Evolutionary conservation across 2,113 vertebrate genomes (phyloP), one percentile per base, ranked within the genome.

Genomic region (Pithys albifrons): DNA sequence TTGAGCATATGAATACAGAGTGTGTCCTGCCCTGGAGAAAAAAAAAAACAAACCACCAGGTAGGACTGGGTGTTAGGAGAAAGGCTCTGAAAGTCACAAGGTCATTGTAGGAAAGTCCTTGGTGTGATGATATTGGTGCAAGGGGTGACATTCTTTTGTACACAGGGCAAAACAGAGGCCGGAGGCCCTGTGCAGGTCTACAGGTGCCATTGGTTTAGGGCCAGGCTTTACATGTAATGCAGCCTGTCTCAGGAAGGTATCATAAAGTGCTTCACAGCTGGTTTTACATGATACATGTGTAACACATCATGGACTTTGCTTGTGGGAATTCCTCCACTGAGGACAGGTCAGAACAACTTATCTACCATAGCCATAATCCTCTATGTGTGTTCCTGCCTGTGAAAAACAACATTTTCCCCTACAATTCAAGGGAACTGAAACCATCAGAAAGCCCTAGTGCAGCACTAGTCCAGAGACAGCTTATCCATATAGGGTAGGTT

Each of bases 91-190:
- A 78, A 79, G 20, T 9, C 16, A 33, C 12, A 7, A 19, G 7
- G 23, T 55, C n/a, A 29, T 33, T 41, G n/a, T 18, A 51, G 51
- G 55, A 20, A 82, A 57, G 59, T 61, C 18, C 25, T 86, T 45
- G 19, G 11, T 76, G 17, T 37, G 64, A 51, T 25, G n/a, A 31
- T 14, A 12, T 20, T 52, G 7, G 29, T 77, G n/a, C 22, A 77
- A 81, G 11, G 9, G 6, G 20, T 84, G 45, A n/a, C 43, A 72
- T 48, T 41, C 27, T 86, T 82, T 73, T 41, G 86, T 58, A 19
- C 1, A 5, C 19, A 67, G 31, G 61, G 49, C 14, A 70, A 28
- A 0, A 5, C 0, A 0, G 33, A 33, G 46, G 19, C 25, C 51
- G 51, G 31, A 12, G 10, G 18, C 31, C 31, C n/a, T 67, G 48